Conservation (phyloP, 2,797 vertebrate species). For the Trachurus trachurus region DNA sequence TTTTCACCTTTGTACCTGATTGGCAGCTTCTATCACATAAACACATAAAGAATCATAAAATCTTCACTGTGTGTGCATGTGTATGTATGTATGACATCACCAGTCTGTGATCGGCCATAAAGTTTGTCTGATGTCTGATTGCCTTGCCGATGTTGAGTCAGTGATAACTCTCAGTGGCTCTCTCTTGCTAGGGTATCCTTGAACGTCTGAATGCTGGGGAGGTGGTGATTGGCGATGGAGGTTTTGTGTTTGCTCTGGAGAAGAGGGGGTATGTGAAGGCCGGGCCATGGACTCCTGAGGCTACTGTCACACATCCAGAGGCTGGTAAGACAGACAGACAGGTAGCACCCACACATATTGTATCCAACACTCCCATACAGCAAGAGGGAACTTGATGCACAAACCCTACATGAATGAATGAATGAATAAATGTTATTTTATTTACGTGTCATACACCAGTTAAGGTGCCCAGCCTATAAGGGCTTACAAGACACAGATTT, state of each 20-base stretch:
- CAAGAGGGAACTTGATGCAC: background rate
- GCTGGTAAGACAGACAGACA: constrained; percentile 88
- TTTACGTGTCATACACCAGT: too few species aligned
- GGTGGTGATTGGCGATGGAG: constrained; percentile 95
- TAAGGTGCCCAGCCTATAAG: too few species aligned
- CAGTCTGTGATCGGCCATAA: background rate
- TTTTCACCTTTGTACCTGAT: constrained; percentile 57
- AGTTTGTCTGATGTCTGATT: background rate
- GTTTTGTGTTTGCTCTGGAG: constrained; percentile 96
- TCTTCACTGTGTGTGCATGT: background rate
- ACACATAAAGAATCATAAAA: constrained; percentile 6
- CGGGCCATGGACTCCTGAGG: constrained; percentile 97
- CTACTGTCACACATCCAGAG: constrained; percentile 90
- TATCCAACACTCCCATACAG: background rate
- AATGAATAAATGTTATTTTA: too few species aligned
- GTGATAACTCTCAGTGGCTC: background rate
- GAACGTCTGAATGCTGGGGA: constrained; percentile 93
- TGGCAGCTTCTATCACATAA: constrained; percentile 1
- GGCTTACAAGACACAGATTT: too few species aligned
- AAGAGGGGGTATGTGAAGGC: constrained; percentile 98
- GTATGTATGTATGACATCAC: background rate
- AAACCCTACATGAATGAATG: background rate
- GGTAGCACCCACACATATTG: constrained; percentile 3
- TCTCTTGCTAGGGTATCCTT: constrained; percentile 88
- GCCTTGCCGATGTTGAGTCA: background rate